phyloP scores from a whole-genome alignment of 2,888 invertebrate species.

The Standfussiana lucernea region DNA sequence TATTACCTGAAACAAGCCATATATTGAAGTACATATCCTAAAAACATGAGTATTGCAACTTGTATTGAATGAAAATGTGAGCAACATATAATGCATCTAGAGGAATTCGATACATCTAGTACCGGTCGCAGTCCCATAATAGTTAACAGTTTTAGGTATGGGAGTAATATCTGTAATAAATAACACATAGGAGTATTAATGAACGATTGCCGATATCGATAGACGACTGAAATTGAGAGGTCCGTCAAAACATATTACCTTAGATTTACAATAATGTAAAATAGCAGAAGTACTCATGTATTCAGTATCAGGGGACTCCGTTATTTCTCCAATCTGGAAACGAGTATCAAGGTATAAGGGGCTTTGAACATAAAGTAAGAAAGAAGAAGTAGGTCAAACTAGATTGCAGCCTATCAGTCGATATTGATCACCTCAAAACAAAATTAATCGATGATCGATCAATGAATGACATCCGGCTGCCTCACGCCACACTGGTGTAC shows the following conservation, averaged over 20 bases:
- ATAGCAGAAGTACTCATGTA: constrained; percentile 94
- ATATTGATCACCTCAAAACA: background rate
- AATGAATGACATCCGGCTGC: background rate
- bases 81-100: constrained; percentile 91
- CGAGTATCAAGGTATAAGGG: background rate
- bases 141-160: constrained; percentile 94
- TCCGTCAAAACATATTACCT: constrained; percentile 81
- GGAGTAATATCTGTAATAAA: constrained; percentile 92
- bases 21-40: constrained; percentile 94
- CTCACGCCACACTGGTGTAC: background rate
- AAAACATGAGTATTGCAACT: constrained; percentile 92
- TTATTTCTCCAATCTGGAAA: constrained; percentile 92
- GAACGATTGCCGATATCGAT: background rate
- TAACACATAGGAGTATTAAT: background rate
- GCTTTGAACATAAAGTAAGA: background rate
- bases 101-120: constrained; percentile 91
- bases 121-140: constrained; percentile 94
- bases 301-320: constrained; percentile 92
- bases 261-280: constrained; percentile 95
- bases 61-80: constrained; percentile 93
- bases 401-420: background rate
- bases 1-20: constrained; percentile 94
- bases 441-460: background rate
- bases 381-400: background rate
- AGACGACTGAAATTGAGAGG: background rate